These are phyloP conservation scores for Neogale vison DNA, from an alignment of 2,113 vertebrate species.

Conservation along the genomic window DNA sequence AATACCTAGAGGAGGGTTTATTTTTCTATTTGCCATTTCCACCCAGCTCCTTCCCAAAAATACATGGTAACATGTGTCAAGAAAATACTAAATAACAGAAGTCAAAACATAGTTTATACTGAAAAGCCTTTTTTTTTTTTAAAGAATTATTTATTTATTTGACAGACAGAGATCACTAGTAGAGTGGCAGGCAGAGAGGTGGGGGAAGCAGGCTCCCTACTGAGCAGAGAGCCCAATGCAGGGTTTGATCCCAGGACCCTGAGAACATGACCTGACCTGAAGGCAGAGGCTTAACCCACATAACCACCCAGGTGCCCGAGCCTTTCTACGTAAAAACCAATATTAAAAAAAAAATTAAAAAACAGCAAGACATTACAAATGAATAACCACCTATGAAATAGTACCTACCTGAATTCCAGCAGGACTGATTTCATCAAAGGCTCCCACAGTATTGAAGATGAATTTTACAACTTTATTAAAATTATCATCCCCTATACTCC, in stretches of 20 bases:
- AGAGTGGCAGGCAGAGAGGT: no score
- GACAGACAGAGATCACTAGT: no score
- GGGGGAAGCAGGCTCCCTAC: no score
- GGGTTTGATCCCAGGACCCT: no score
- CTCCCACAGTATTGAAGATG: constrained; percentile 91
- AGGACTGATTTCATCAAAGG: constrained; percentile 93
- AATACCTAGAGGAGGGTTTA: not conserved
- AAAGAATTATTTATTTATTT: no score
- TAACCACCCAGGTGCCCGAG: no score
- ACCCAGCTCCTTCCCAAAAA: constrained; percentile 4
- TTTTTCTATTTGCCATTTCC: constrained; percentile 4
- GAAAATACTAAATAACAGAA: not conserved
- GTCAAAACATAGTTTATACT: not conserved
- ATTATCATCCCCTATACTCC: constrained; percentile 99
- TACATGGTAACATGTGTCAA: not conserved
- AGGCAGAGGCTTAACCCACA: no score
- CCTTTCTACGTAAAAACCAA: not conserved
- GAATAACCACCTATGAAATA: not conserved
- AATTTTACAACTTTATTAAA: constrained; percentile 97
- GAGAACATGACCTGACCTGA: no score
- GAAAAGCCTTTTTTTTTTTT: not conserved
- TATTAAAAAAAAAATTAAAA: constrained; percentile 31
- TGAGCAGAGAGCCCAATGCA: no score
- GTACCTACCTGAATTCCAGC: constrained; percentile 94
- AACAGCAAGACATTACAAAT: not conserved